These are phyloP conservation scores for Lepus townsendii DNA, from an alignment of 2,797 vertebrate genomes.

Conservation along the genomic window DNA sequence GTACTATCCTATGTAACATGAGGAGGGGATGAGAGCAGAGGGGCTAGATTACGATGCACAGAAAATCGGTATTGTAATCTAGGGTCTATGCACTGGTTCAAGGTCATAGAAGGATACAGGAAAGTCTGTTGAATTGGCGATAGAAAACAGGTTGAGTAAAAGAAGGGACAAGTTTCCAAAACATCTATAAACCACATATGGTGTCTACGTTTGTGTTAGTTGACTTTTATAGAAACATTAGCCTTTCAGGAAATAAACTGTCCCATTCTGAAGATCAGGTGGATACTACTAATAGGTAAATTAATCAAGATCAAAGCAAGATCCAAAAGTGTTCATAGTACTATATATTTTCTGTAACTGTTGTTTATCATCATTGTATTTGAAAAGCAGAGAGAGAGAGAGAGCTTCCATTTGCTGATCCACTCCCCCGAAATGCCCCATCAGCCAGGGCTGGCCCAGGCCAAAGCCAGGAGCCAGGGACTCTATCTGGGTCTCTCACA, in stretches of 20 bases:
- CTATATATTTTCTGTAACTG: not conserved
- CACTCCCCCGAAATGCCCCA: too few species aligned
- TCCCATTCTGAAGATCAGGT: slow-evolving; percentile 2
- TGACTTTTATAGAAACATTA: slow-evolving; percentile 32
- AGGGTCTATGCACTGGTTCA: not conserved
- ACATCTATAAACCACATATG: not conserved
- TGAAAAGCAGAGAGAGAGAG: too few species aligned
- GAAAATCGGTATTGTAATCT: not conserved
- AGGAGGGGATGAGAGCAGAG: not conserved
- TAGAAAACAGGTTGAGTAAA: not conserved
- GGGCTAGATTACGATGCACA: not conserved
- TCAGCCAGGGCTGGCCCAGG: too few species aligned
- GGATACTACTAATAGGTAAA: slow-evolving; percentile 3
- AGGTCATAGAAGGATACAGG: slow-evolving; percentile 21
- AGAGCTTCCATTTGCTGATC: too few species aligned
- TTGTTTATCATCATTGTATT: too few species aligned
- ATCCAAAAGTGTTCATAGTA: not conserved
- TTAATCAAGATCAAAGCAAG: slow-evolving; percentile 37
- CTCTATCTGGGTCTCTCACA: too few species aligned
- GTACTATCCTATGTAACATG: not conserved
- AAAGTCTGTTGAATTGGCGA: slow-evolving; percentile 16
- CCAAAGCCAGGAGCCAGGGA: too few species aligned
- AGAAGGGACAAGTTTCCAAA: slow-evolving; percentile 8
- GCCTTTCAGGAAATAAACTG: slow-evolving; percentile 37
- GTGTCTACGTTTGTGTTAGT: not conserved